A percentile compares a stretch with the other conserved stretches of the same genome.
Conservation (phyloP, 2,113 vertebrate species). For the Gallinago paraguaiae region DNA sequence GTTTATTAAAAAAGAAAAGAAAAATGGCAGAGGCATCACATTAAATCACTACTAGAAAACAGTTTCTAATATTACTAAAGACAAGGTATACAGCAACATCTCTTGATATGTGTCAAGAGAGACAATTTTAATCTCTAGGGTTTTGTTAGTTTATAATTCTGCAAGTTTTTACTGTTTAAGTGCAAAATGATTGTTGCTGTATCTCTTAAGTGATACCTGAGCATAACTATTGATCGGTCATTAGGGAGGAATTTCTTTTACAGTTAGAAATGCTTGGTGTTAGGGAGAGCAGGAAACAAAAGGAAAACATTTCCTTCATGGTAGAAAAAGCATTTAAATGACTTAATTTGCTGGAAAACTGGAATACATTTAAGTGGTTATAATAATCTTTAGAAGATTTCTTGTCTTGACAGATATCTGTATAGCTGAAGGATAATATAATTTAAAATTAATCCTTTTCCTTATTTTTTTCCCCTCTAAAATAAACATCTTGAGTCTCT, state of each 20-base stretch:
- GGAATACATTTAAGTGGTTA: neutral
- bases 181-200: neutral
- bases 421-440: neutral
- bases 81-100: neutral
- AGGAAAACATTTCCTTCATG: neutral
- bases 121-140: neutral
- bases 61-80: neutral
- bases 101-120: neutral
- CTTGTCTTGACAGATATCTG: neutral
- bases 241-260: neutral
- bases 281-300: neutral
- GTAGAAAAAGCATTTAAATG: neutral
- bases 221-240: neutral
- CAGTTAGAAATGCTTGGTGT: neutral
- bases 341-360: neutral
- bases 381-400: neutral
- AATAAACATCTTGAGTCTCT: neutral
- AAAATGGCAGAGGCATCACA: neutral
- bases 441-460: neutral
- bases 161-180: neutral
- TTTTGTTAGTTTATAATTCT: neutral
- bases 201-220: neutral
- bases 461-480: neutral
- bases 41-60: neutral
- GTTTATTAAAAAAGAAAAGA: neutral